Conservation (phyloP, 2,888 invertebrate genomes). For the Eristalis pertinax region DNA sequence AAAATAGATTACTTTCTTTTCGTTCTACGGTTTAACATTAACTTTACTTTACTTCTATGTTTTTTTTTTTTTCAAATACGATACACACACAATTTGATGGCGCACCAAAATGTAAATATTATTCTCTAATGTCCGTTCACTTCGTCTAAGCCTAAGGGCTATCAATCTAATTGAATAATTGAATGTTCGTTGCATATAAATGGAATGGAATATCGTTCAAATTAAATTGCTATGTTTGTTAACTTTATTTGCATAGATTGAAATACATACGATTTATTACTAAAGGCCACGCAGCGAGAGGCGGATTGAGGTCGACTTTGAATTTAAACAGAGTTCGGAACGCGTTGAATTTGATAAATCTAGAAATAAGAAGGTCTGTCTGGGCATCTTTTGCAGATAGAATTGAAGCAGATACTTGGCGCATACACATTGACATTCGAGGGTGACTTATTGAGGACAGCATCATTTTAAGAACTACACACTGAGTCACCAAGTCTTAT, state of each 20-base stretch:
- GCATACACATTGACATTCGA: background rate
- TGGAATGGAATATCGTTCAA: constrained; percentile 59
- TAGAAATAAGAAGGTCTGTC: no score
- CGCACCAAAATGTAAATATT: constrained; percentile 45
- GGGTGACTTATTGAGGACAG: no score
- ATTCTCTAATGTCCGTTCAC: constrained; percentile 1
- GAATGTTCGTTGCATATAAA: constrained; percentile 65
- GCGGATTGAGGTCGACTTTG: background rate
- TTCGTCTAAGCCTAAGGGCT: constrained; percentile 24
- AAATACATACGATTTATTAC: no score
- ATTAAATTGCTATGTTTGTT: constrained; percentile 1
- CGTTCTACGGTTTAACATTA: constrained; percentile 20
- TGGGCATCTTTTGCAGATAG: background rate
- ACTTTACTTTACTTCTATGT: constrained; percentile 6
- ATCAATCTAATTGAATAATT: constrained; percentile 59
- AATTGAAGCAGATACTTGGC: background rate
- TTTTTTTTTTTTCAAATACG: constrained; percentile 18
- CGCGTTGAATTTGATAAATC: no score
- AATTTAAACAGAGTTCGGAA: background rate
- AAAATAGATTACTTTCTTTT: constrained; percentile 56
- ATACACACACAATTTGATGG: constrained; percentile 30
- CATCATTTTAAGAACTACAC: no score
- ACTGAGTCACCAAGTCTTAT: no score
- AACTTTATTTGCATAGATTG: background rate
- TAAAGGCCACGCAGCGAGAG: background rate